Evolutionary conservation across 2,888 invertebrate genomes (phyloP), one percentile per base, ranked within the genome.

Genomic region (Oegoconia quadripuncta): DNA sequence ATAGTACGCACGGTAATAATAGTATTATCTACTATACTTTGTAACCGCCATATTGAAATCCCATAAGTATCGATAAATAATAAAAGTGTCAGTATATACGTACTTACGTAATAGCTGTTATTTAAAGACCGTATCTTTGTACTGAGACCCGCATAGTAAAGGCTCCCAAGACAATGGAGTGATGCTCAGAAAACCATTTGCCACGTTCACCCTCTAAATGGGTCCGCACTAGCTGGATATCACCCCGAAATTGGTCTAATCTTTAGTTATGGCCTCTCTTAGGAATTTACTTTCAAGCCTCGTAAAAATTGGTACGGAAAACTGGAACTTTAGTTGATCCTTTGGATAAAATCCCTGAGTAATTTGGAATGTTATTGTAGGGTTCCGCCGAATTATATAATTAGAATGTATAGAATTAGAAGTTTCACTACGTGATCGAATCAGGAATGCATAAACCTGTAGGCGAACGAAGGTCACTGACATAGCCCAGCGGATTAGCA

Each of bases 201-300:
- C 65, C 59, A 62, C 64, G 59, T 60, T 59, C 58, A 55, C 55
- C 62, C 66, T 55, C 56, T 57, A 69, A 74, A 70, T 64, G 64
- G 69, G 65, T 61, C 66, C 65, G 66, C 53, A 64, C 59, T 59
- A 59, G 56, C 54, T 58, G 65, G 64, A 67, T 68, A 73, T 70
- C 64, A 64, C 56, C 54, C n/a, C 62, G 55, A 68, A 74, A 74
- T 74, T 69, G 73, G 67, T 60, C 65, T 76, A 76, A 76, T 75
- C 75, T 74, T 70, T 71, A 74, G 71, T 73, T 74, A 76, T 67
- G 60, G 59, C 59, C 52, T 52, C 66, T 47, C 49, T 33, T 27
- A 48, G 60, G 64, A 72, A 64, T 67, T 66, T 57, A 59, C 64
- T 60, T 64, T 65, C 59, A 59, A 63, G 50, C 41, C 44, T 41